These are phyloP conservation scores for Ceuthmochares aereus DNA, from an alignment of 2,113 vertebrate genomes.

Conservation along the genomic window DNA sequence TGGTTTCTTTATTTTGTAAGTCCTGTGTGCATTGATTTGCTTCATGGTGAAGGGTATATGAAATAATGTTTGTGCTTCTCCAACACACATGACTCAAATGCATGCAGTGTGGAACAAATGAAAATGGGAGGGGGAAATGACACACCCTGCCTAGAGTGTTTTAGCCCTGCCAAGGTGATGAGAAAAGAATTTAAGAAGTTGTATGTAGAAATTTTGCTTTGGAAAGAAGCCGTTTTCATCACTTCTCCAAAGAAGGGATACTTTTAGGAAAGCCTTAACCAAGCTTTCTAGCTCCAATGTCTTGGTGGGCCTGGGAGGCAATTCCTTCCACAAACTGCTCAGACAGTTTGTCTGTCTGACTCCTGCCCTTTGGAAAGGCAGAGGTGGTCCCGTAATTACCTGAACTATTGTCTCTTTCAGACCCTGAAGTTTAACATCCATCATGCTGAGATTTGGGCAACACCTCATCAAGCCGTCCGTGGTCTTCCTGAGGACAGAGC, in stretches of 20 bases:
- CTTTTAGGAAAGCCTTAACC: background rate
- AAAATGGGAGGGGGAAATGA: background rate
- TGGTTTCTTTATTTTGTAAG: background rate
- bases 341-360: background rate
- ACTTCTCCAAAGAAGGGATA: background rate
- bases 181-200: background rate
- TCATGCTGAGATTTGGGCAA: slow-evolving; percentile 87
- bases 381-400: background rate
- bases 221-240: background rate
- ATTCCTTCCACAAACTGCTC: background rate
- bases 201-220: background rate
- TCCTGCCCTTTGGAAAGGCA: background rate
- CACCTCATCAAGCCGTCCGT: slow-evolving; percentile 84
- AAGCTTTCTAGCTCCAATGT: background rate
- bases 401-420: slow-evolving; percentile 41
- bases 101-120: background rate
- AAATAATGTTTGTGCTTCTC: background rate
- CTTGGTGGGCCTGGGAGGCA: background rate
- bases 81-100: background rate
- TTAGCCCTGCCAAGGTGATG: background rate
- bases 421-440: background rate
- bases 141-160: background rate
- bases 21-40: background rate
- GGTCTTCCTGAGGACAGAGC: slow-evolving; percentile 86
- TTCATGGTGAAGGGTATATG: background rate